These are phyloP conservation scores for Lutjanus erythropterus DNA, from an alignment of 2,113 vertebrate genomes.

Conservation along the genomic window DNA sequence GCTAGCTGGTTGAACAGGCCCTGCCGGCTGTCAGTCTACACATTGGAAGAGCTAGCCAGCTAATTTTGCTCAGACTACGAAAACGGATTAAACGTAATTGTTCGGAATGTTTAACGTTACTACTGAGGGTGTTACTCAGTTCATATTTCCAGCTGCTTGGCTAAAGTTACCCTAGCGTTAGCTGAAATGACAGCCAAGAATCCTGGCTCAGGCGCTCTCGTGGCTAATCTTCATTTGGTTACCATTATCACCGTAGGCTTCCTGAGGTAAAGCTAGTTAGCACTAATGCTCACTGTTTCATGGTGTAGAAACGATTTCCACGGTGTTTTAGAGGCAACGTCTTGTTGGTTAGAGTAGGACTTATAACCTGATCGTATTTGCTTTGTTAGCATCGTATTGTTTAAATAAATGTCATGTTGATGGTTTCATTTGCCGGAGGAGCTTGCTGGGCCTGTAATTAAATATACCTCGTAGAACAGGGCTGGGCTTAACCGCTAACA, in stretches of 20 bases:
- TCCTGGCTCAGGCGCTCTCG: constrained; percentile 7
- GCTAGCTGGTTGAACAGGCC: constrained; percentile 66
- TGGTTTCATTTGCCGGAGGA: neutral
- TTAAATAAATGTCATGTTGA: neutral
- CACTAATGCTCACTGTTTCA: neutral
- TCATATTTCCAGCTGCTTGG: neutral
- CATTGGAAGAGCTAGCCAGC: neutral
- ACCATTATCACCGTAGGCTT: constrained; percentile 2
- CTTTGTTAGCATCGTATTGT: neutral
- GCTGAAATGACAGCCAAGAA: constrained; percentile 21
- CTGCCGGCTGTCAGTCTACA: constrained; percentile 51
- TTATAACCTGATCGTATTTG: fast-evolving
- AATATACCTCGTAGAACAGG: constrained; percentile 23
- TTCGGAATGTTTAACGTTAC: neutral
- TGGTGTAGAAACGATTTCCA: neutral
- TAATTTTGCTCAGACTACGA: neutral
- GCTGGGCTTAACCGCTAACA: constrained; percentile 48
- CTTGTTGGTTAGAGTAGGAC: neutral
- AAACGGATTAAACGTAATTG: neutral
- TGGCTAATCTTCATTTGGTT: constrained; percentile 26
- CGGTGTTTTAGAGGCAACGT: neutral
- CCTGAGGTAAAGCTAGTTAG: constrained; percentile 11
- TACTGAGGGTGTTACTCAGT: neutral
- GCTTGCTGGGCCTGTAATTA: constrained; percentile 60
- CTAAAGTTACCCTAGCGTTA: neutral